Evolutionary conservation across 2,888 invertebrate genomes (phyloP), one percentile per base, ranked within the genome.

Genomic region (Phortica magna): DNA sequence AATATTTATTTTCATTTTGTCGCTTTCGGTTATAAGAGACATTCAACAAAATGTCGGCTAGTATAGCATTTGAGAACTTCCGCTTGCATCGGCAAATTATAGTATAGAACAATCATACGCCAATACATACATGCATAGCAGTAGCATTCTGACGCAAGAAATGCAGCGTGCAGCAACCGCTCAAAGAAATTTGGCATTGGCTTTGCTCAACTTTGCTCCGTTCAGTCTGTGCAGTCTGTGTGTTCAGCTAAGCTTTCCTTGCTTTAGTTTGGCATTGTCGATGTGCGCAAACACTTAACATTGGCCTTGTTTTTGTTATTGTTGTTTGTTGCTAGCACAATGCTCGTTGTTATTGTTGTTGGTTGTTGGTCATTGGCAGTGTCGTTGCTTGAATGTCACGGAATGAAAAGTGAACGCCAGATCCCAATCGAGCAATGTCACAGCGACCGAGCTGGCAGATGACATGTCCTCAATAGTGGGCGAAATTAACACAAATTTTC

Each of bases 341-440:
- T 53, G 2, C 10, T 53, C n/a, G n/a, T 59, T 17, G 59, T 59
- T 17, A 59, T 59, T 59, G 2, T 59, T 59, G 59, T 59, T 59
- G 59, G 2, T 59, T 59, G 59, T 59, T 59, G 59, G 59, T n/a
- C 59, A 59, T 59, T 59, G 59, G 59, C 59, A 59, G 14, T n/a
- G 59, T 59, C 59, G 2, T n/a, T 14, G 59, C n/a, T 59, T 59
- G 59, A 17, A 14, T 19, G 59, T 59, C 48, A 48, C 7, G 7
- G 48, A 5, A 48, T 48, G 48, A 9, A 48, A 48, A 48, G 48
- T 14, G 31, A 48, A 48, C 3, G 48, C 48, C 7, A 48, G 9
- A 48, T 12, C 48, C 4, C 3, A 48, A 48, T 48, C 10, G 7
- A 31, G 31, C 31, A 31, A 31, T 31, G 31, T 14, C 48, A 48